These are phyloP conservation scores for Tokudaia tokunoshimensis DNA, from an alignment of 2,797 vertebrate species.

Conservation along the genomic window DNA sequence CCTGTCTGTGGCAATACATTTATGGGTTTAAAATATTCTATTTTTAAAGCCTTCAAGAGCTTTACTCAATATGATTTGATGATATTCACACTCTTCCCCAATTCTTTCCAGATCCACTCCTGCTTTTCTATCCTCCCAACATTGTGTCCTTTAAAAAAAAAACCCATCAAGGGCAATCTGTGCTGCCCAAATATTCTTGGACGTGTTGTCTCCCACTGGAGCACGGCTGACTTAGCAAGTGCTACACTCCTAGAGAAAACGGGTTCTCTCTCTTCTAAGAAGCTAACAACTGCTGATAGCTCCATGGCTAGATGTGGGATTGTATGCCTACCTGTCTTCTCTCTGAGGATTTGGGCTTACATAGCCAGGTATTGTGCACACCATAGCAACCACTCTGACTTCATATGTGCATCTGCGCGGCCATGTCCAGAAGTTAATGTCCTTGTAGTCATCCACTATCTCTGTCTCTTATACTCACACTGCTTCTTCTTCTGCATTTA, in stretches of 20 bases:
- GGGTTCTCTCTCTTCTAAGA: background rate
- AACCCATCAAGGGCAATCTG: background rate
- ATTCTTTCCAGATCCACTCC: background rate
- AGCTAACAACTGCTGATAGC: background rate
- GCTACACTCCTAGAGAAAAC: background rate
- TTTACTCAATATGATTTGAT: background rate
- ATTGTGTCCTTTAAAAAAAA: background rate
- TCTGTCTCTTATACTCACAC: background rate
- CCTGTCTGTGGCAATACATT: background rate
- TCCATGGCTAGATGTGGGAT: too few species aligned
- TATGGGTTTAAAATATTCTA: background rate
- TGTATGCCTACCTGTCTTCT: background rate
- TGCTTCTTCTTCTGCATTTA: background rate
- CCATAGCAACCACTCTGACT: background rate
- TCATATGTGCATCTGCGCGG: background rate
- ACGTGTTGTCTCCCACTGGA: background rate
- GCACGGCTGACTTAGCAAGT: background rate
- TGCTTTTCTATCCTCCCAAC: background rate
- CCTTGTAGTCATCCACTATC: background rate
- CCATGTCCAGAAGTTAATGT: background rate
- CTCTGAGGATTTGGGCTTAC: background rate
- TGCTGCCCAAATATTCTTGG: background rate
- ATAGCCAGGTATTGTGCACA: too few species aligned
- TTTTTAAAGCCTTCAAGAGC: background rate
- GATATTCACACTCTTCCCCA: background rate